A percentile compares a stretch with the other conserved stretches of the same genome.
Conservation (phyloP, 2,888 invertebrate species). For the Euzetes globulus region DNA sequence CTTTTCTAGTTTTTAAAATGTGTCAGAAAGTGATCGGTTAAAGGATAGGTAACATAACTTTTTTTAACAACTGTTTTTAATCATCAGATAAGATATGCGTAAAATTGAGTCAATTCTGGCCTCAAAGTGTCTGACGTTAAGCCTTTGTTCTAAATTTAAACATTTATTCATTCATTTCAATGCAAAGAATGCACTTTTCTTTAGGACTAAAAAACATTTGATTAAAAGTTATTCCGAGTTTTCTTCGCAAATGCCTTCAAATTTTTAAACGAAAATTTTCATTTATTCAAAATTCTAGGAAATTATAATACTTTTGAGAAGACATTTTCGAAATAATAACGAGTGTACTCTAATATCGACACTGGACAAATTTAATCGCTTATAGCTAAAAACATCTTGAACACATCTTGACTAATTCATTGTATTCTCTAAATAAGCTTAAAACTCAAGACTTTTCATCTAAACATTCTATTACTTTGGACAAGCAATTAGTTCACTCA, state of each 20-base stretch:
- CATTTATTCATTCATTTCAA: background rate
- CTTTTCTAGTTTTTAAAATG: background rate
- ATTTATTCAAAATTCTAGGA: too few relatives aligned
- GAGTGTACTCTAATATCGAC: too few relatives aligned
- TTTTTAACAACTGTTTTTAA: background rate
- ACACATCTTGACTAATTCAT: too few relatives aligned
- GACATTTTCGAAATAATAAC: too few relatives aligned
- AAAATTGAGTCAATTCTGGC: background rate
- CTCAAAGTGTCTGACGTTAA: constrained; percentile 9
- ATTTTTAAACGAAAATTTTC: too few relatives aligned
- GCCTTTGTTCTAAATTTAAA: constrained; percentile 10
- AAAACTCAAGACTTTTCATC: too few relatives aligned
- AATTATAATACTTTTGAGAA: too few relatives aligned
- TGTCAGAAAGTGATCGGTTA: background rate
- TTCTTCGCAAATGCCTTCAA: background rate
- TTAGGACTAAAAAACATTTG: background rate
- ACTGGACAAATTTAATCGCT: too few relatives aligned
- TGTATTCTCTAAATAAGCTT: too few relatives aligned
- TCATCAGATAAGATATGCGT: background rate
- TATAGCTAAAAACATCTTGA: too few relatives aligned
- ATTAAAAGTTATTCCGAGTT: background rate
- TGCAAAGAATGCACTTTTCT: background rate
- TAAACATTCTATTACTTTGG: too few relatives aligned
- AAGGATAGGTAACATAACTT: background rate
- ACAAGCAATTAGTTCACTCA: too few relatives aligned